Base-by-base conservation (phyloP, 1,140 invertebrate species). In the Bursaphelenchus mucronatus region DNA sequence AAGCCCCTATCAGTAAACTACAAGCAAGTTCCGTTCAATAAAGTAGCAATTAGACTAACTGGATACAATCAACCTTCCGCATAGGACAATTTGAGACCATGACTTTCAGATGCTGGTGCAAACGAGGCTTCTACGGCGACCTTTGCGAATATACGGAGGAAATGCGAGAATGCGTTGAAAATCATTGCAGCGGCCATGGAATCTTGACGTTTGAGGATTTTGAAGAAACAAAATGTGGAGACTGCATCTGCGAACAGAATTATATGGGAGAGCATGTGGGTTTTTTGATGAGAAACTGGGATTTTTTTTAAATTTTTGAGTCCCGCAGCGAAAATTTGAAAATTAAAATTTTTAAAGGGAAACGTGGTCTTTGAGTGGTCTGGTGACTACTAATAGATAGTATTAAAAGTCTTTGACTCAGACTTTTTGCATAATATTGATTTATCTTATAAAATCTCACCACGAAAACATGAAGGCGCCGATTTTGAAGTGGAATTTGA, bases 101-200 rank as follows among this genome's bases (percentile, higher is more conserved):
- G 13, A 40, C 5, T 41, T 68, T 21, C 41, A 70, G 71, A 52
- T 71, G 69, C 61, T 71, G 69, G 69, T 71, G 69, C 50, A 58
- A 66, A 61, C 17, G 11, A 39, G 69, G 69, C 41, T 66, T 67
- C 50, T 40, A 71, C 15, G 69, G 69, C 43, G 30, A 50, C n/a
- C 63, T 71, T 49, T 71, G 69, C 47, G 69, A 71, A 44, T 71
- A 61, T 40, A 55, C 58, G 19, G 69, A 71, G 43, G 62, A 41
- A n/a, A 63, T 69, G 63, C 69, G 69, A 9, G 47, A 69, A 9
- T 71, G 68, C 55, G 61, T 55, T 13, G 68, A 70, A 53, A 68
- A 71, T 44, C 39, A 40, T 39, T 71, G 69, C 51, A 58, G 53
- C 45, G 44, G 64, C n/a, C 69, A 71, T 50, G 69, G 69, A 10